phyloP scores from a whole-genome alignment of 1,140 invertebrate genomes.

The Anthonomus grandis region DNA sequence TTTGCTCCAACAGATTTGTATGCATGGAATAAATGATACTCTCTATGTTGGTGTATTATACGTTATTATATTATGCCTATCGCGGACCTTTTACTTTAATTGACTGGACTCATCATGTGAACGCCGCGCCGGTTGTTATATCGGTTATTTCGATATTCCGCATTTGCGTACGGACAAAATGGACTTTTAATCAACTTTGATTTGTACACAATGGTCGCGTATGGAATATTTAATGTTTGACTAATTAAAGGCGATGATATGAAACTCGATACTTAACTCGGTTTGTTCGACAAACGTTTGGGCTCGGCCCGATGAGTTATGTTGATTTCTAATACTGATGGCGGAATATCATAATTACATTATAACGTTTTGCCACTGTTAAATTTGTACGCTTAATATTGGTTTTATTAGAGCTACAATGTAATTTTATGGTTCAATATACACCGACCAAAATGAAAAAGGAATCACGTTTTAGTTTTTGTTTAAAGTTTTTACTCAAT shows the following conservation, averaged over 20 bases:
- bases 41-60: conserved; percentile 22
- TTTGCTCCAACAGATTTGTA: conserved; percentile 42
- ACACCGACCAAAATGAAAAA: too few relatives aligned
- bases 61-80: conserved; percentile 38
- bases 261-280: conserved; percentile 13
- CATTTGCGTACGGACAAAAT: conserved; percentile 18
- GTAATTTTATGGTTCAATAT: too few relatives aligned
- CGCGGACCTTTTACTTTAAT: conserved; percentile 37
- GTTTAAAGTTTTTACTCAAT: too few relatives aligned
- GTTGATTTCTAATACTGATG: background rate
- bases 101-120: conserved; percentile 34
- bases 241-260: conserved; percentile 20
- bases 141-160: conserved; percentile 22
- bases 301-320: background rate
- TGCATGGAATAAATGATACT: conserved; percentile 47
- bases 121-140: background rate
- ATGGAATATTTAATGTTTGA: conserved; percentile 23
- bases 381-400: too few relatives aligned
- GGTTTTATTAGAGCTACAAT: too few relatives aligned
- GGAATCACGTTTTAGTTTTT: too few relatives aligned
- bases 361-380: too few relatives aligned
- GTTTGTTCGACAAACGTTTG: conserved; percentile 8
- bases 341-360: background rate
- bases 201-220: conserved; percentile 21
- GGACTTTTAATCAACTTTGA: conserved; percentile 28